These are phyloP conservation scores for Catocala nupta DNA, from an alignment of 2,888 invertebrate species.

Conservation along the genomic window DNA sequence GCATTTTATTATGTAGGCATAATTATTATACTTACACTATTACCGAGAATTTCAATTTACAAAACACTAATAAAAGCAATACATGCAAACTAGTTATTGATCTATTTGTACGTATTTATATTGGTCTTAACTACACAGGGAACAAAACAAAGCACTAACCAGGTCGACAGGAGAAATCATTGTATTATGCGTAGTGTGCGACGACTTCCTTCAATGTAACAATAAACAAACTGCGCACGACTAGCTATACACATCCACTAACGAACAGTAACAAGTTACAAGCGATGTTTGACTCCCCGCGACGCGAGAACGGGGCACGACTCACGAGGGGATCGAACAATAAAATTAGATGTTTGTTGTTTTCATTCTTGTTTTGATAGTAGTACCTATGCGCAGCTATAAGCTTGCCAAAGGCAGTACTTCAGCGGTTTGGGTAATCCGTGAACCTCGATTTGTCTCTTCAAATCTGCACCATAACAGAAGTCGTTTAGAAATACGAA, in stretches of 20 bases:
- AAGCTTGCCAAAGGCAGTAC: slow-evolving; percentile 27
- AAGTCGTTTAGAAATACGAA: too few species aligned
- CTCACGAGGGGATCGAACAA: slow-evolving; percentile 28
- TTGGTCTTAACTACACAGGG: slow-evolving; percentile 4
- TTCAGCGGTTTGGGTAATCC: slow-evolving; percentile 9
- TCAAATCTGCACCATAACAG: too few species aligned
- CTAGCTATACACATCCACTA: slow-evolving; percentile 29
- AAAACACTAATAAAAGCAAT: too few species aligned
- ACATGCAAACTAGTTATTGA: slow-evolving; percentile 21
- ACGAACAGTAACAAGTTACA: slow-evolving; percentile 23
- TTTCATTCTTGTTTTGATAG: slow-evolving; percentile 51
- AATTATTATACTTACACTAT: too few species aligned
- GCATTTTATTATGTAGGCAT: too few species aligned
- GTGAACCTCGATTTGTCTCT: too few species aligned
- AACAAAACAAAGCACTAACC: slow-evolving; percentile 47
- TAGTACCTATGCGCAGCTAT: slow-evolving; percentile 36
- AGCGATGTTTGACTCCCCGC: slow-evolving; percentile 33
- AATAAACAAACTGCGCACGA: slow-evolving; percentile 49
- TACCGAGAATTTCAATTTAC: too few species aligned
- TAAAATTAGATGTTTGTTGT: slow-evolving; percentile 58
- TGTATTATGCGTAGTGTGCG: slow-evolving; percentile 20
- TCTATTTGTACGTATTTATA: slow-evolving; percentile 13
- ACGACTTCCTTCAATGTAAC: slow-evolving; percentile 22
- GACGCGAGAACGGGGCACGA: slow-evolving; percentile 33
- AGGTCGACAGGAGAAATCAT: slow-evolving; percentile 58